Base-by-base conservation (phyloP, 2,888 invertebrate species). In the Eupithecia subfuscata region DNA sequence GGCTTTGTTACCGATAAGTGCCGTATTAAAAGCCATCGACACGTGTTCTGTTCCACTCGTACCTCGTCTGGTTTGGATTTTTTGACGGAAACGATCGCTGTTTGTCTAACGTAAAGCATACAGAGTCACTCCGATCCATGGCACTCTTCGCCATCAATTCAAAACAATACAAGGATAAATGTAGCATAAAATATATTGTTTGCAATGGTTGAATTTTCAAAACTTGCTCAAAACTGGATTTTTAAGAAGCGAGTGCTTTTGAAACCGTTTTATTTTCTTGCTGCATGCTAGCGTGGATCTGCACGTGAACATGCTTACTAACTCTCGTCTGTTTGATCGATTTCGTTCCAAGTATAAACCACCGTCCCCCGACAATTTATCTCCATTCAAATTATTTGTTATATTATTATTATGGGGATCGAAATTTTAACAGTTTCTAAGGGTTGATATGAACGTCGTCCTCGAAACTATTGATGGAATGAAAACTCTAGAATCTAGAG, bases 41-140 rank as follows among this genome's bases (percentile, higher is more conserved):
- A 75, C 70, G 73, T 71, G 73, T 71, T 65, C 48, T 25, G 71
- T 73, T 65, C 63, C 22, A 22, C 52, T 63, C 18, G 14, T 45
- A 48, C 74, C 68, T 71, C 43, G 78, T 80, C 82, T 82, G 82
- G 75, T 80, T 80, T 76, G 75, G 70, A 67, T 82, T 75, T 68
- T 80, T 80, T 82, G 80, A 80, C 82, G 82, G 82, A 79, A 78
- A 76, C 72, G 71, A 75, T 75, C 69, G 69, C 74, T 74, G 78
- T 76, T 74, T 71, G 68, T 83, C 83, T 82, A 84, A 83, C 12
- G 60, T 60, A 25, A 25, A 25, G n/a, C 60, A 60, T 60, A 60
- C 60, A 25, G 12, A 22, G 60, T 60, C 25, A 12, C 60, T 60
- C 25, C 1, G 25, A 60, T 60, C 60, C 60, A 60, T 14, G 25